These are phyloP conservation scores for Triplophysa yarkandensis DNA, from an alignment of 2,797 vertebrate genomes.

Conservation along the genomic window DNA sequence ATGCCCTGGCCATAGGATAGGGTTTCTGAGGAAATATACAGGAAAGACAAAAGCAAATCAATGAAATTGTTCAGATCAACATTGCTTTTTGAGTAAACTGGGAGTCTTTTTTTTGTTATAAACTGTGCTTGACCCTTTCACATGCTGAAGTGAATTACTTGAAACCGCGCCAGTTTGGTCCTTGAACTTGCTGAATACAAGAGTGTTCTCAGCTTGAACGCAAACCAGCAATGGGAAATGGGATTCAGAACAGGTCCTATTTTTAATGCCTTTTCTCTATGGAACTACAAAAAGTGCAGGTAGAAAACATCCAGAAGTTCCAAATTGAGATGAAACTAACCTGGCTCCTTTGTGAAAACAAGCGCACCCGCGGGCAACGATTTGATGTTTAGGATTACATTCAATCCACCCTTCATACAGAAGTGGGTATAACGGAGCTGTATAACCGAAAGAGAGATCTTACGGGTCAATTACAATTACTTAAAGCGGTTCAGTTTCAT, in stretches of 20 bases:
- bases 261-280: neutral
- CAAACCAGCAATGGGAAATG: neutral
- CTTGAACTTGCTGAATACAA: neutral
- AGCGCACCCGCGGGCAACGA: neutral
- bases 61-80: constrained; percentile 3
- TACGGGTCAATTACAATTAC: neutral
- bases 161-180: neutral
- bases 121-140: neutral
- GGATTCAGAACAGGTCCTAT: neutral
- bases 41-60: no score
- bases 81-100: neutral
- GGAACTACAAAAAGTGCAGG: no score
- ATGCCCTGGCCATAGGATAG: neutral
- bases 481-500: neutral
- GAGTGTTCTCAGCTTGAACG: neutral
- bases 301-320: neutral
- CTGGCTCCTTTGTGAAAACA: neutral
- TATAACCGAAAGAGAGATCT: neutral
- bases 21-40: constrained; percentile 1
- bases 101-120: neutral
- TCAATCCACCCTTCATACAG: neutral
- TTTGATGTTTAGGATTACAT: neutral
- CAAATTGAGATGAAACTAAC: neutral
- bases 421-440: no score
- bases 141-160: neutral